Base-by-base conservation (phyloP, 2,797 vertebrate genomes). In the Coluber constrictor region DNA sequence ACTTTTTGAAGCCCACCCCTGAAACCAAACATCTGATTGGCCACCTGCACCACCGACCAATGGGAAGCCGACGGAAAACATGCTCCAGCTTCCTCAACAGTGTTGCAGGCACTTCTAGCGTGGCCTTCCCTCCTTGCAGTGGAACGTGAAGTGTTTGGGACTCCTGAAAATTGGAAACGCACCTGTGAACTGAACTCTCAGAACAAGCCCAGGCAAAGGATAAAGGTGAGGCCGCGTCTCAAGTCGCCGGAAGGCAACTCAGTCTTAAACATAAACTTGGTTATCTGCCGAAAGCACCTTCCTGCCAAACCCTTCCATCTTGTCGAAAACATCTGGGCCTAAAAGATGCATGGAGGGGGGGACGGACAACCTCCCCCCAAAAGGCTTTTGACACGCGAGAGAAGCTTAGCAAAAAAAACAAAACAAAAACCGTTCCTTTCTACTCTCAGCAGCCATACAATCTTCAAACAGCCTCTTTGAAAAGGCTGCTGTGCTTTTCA, bases 331-430 rank as follows among this genome's bases (percentile, higher is more conserved):
- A 79, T 10, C 70, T 20, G 32, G 70, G 37, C 32, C 18, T 79
- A 37, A 43, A 79, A 79, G 70, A 37, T 23, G 8, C 37, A 79
- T 1, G 0, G 0, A 8, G 9, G 8, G 1, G 16, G 1, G 0
- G 37, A 1, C n/a, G 8, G 0, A 32, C 2, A 4, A 5, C 56
- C 56, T 0, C 16, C 56, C 12, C 55, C 66, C 2, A n/a, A 12
- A 61, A 10, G 8, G 60, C 70, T 43, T 43, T 23, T 43, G 37
- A 79, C 8, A 2, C 0, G 0, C 4, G 1, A 43, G 8, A 79
- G 74, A 55, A 87, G 54, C 86, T 16, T 16, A 87, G 29, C 51
- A 29, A 29, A 87, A 27, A 15, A 86, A 43, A 2, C n/a, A 5
- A n/a, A 18, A 18, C 0, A 51, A 55, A 56, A 3, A 0, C 2